These are phyloP conservation scores for Globicephala melas DNA, from an alignment of 2,113 vertebrate genomes.

Conservation along the genomic window DNA sequence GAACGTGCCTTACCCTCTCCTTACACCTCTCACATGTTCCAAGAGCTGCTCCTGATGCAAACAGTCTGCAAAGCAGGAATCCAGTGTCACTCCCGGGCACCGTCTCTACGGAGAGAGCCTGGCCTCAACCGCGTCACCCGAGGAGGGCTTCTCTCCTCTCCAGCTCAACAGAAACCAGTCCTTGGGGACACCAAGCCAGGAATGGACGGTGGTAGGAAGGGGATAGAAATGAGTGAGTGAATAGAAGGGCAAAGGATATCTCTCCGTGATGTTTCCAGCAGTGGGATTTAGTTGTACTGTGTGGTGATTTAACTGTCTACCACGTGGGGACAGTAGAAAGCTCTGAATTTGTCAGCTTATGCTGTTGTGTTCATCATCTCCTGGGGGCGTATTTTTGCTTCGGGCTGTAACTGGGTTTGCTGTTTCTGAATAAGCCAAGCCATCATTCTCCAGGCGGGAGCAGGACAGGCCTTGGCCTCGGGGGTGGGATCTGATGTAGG, in stretches of 20 bases:
- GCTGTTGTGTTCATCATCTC: too few species aligned
- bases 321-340: not conserved
- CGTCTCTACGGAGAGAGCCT: accelerated
- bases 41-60: too few species aligned
- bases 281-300: not conserved
- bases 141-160: not conserved
- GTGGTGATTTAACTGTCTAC: not conserved
- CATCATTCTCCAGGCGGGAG: not conserved
- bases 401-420: not conserved
- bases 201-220: too few species aligned
- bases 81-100: accelerated
- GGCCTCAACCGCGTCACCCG: not conserved
- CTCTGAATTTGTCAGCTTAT: not conserved
- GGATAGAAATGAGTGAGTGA: not conserved
- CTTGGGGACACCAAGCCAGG: not conserved
- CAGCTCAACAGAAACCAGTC: not conserved
- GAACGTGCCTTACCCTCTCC: accelerated
- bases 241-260: not conserved
- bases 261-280: not conserved
- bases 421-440: not conserved
- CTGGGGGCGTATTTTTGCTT: not conserved
- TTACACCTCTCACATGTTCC: accelerated
- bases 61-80: accelerated
- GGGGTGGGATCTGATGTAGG: accelerated
- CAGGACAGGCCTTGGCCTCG: accelerated